Base-by-base conservation (phyloP, 2,888 invertebrate genomes). In the Ischnura elegans region DNA sequence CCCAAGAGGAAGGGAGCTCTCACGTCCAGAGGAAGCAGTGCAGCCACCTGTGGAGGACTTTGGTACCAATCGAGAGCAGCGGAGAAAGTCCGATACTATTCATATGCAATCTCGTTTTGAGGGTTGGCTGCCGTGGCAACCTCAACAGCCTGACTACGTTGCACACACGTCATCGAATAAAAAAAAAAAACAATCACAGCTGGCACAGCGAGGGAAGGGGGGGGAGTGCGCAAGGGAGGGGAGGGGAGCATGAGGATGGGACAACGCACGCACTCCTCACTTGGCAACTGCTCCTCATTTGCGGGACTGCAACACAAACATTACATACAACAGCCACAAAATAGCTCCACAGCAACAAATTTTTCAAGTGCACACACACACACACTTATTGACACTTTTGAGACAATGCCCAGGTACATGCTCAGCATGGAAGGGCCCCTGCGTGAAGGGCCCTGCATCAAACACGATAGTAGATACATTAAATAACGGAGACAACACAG, bases 111-210 rank as follows among this genome's bases (percentile, higher is more conserved):
- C 61, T 61, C n/a, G 25, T 61, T 61, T n/a, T 5, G 61, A 61
- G 61, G 61, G 61, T n/a, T n/a, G n/a, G n/a, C n/a, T n/a, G n/a
- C n/a, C n/a, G n/a, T n/a, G n/a, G n/a, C n/a, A n/a, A n/a, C n/a
- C n/a, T n/a, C 13, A 1, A 29, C 29, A 29, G 16, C 76, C 76
- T 76, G 29, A 29, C 76, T 6, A 51, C 51, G 19, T 51, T 51
- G 51, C 51, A 19, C 13, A 19, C 51, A n/a, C 16, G 25, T 61
- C 61, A 16, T 61, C 61, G n/a, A 61, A 61, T 61, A 25, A 25
- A 61, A 76, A 76, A 76, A 61, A 25, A 25, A 25, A 61, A 76
- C 29, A 76, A 76, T 76, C 76, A 76, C 76, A 76, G 76, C 76
- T 76, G 76, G 36, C 36, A 76, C 25, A 13, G 25, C 10, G 76